phyloP scores from a whole-genome alignment of 2,888 invertebrate genomes.

The Scelioninae gen. 2 region DNA sequence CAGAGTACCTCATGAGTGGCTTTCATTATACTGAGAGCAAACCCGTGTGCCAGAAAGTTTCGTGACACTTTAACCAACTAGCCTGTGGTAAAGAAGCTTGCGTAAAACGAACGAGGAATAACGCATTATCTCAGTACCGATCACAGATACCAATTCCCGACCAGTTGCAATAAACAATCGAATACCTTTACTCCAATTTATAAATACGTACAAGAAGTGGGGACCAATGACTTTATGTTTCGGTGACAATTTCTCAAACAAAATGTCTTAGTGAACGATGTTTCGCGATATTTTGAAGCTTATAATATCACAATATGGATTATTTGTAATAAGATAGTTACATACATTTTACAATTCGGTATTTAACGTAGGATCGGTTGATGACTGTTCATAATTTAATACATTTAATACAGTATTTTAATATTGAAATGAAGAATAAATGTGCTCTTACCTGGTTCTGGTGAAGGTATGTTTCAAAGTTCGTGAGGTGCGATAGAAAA shows the following conservation, averaged over 20 bases:
- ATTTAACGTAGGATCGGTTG: too few relatives aligned
- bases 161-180: slow-evolving; percentile 5
- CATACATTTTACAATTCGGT: too few relatives aligned
- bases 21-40: slow-evolving; percentile 15
- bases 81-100: slow-evolving; percentile 11
- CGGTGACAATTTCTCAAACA: neutral
- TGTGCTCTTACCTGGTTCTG: too few relatives aligned
- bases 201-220: neutral
- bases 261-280: too few relatives aligned
- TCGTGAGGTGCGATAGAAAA: too few relatives aligned
- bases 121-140: slow-evolving; percentile 12
- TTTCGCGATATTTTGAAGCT: too few relatives aligned
- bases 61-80: slow-evolving; percentile 11
- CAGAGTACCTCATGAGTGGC: slow-evolving; percentile 24
- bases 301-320: too few relatives aligned
- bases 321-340: too few relatives aligned
- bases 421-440: too few relatives aligned
- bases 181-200: neutral
- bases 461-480: too few relatives aligned
- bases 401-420: too few relatives aligned
- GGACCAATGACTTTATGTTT: neutral
- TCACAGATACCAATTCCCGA: slow-evolving; percentile 12
- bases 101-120: neutral
- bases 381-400: too few relatives aligned
- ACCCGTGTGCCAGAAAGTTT: slow-evolving; percentile 35